Base-by-base conservation (phyloP, 2,888 invertebrate species). In the Apeira syringaria region DNA sequence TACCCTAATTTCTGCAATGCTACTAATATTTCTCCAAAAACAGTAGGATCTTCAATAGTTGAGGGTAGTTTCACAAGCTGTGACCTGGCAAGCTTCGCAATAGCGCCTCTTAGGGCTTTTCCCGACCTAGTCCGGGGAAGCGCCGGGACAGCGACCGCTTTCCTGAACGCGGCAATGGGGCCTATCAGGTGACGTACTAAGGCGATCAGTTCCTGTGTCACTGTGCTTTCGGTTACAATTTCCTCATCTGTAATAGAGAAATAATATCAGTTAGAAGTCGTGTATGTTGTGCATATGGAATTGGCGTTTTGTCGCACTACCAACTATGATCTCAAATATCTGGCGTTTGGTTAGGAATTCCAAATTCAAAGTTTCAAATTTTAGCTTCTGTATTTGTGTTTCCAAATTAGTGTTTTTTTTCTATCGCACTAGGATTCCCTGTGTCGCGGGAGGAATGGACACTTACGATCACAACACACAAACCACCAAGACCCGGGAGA, bases 101-200 rank as follows among this genome's bases (percentile, higher is more conserved):
- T 94, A 0, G 96, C 94, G 68, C 96, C 96, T 20, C 98, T 91
- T 12, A 96, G 88, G 0, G 80, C 83, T 44, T 92, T 67, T 43
- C 92, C 85, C 54, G 98, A 98, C 35, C 98, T 91, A 0, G 98
- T 98, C 44, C 97, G 92, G 0, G 98, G 98, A 26, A 98, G 79
- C 0, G 93, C 96, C 8, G 92, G 92, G 0, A 98, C 96, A 0
- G 95, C 92, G 0, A 94, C 93, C 0, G 95, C 95, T 54, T 95
- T 88, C 50, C 94, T 93, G 75, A 98, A 97, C 0, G 97, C 93
- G 1, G 98, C 98, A 4, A 98, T 97, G 0, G 98, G 97, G 0
- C 97, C 97, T 34, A 97, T 93, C 25, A 93, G 56, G 30, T 89
- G 87, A 9, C 89, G 80, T 0, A 89, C 87, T 1, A 88, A 47